These are phyloP conservation scores for Gadopsis bispinosus DNA, from an alignment of 2,797 vertebrate genomes.

Conservation along the genomic window DNA sequence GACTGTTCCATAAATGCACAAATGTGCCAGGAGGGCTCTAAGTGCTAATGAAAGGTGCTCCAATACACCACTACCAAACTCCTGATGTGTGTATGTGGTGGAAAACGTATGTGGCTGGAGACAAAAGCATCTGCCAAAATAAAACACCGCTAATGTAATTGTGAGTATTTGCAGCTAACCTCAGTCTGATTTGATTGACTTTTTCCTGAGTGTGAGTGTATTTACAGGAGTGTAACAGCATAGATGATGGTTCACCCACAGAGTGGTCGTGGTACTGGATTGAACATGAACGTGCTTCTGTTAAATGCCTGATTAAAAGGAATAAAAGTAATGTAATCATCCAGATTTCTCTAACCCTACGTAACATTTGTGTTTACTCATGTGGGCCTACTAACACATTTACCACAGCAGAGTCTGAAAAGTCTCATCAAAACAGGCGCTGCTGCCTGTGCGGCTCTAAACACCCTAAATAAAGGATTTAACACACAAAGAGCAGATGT, in stretches of 20 bases:
- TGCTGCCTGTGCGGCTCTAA: background rate
- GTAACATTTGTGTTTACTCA: constrained; percentile 35
- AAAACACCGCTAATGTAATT: background rate
- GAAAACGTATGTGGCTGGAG: background rate
- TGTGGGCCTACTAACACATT: background rate
- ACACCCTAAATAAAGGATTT: background rate
- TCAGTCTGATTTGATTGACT: background rate
- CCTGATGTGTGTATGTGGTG: background rate
- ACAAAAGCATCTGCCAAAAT: background rate
- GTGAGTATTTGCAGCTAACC: background rate
- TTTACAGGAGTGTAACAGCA: background rate
- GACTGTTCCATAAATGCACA: too few species aligned
- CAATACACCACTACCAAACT: background rate
- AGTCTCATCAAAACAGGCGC: background rate
- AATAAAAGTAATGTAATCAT: background rate
- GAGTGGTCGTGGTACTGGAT: background rate
- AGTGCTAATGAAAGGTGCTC: too few species aligned
- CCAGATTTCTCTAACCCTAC: background rate
- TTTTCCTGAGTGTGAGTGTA: background rate
- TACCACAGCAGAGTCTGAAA: background rate
- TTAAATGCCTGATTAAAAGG: background rate
- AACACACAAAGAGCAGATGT: constrained; percentile 72
- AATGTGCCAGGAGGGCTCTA: background rate
- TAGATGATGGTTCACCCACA: background rate
- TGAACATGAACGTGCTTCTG: background rate